phyloP scores from a whole-genome alignment of 2,113 vertebrate genomes.

The Patagioenas fasciata region DNA sequence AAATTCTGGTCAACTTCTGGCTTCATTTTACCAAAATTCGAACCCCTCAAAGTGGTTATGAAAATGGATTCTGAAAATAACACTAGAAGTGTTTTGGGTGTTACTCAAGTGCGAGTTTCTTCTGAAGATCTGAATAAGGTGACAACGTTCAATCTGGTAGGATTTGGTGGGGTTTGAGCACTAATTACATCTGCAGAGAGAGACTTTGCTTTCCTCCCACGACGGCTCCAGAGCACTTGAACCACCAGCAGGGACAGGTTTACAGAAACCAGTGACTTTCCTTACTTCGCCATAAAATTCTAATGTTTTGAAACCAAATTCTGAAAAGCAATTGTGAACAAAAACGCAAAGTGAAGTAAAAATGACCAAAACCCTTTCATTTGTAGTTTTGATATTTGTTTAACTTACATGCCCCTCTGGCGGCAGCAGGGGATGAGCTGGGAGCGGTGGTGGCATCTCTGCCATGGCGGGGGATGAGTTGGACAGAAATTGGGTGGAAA shows the following conservation, averaged over 20 bases:
- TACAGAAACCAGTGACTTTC: not conserved
- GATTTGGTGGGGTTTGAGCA: not conserved
- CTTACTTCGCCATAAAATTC: not conserved
- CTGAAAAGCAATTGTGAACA: not conserved
- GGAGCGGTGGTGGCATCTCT: not conserved
- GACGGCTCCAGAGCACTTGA: not conserved
- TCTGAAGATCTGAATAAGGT: not conserved
- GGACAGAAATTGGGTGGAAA: not conserved
- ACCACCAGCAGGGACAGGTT: not conserved
- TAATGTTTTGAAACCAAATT: not conserved
- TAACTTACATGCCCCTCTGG: not conserved
- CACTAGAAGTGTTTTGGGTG: not conserved
- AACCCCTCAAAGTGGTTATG: no score
- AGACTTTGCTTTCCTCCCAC: not conserved
- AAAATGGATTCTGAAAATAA: not conserved
- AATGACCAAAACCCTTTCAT: fast-evolving
- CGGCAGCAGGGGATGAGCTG: not conserved
- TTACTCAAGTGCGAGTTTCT: not conserved
- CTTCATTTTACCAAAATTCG: not conserved
- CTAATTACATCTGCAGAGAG: not conserved
- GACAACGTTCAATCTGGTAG: not conserved
- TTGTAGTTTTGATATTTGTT: not conserved
- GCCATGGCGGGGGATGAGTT: fast-evolving
- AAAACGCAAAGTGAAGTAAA: not conserved
- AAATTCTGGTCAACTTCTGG: not conserved